A percentile compares a stretch with the other conserved stretches of the same genome.
These are phyloP conservation scores for Nomada hirtipes DNA, from an alignment of 2,888 invertebrate species.

Conservation along the genomic window DNA sequence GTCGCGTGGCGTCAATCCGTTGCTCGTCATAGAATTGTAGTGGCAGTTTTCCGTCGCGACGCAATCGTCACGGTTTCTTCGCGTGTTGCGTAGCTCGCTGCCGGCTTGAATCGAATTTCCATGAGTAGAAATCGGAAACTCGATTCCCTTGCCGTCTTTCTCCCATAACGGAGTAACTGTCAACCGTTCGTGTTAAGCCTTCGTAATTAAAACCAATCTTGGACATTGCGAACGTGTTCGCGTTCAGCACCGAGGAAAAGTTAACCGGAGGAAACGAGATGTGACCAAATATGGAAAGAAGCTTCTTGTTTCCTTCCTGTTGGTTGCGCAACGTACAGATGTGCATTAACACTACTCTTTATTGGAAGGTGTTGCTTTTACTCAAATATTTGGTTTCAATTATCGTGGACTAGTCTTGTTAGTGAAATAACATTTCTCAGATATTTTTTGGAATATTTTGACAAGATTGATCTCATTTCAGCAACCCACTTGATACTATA, in stretches of 20 bases:
- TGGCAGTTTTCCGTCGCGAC: background rate
- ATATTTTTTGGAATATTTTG: too few species aligned
- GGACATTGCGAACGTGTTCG: background rate
- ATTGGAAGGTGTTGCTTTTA: background rate
- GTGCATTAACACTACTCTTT: background rate
- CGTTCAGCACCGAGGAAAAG: background rate
- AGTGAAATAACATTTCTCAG: too few species aligned
- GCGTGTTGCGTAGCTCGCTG: constrained; percentile 16
- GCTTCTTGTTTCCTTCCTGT: constrained; percentile 18
- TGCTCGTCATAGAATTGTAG: constrained; percentile 2
- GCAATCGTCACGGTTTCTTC: constrained; percentile 29
- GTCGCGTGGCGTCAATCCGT: constrained; percentile 8
- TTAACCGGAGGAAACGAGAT: background rate
- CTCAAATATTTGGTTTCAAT: too few species aligned
- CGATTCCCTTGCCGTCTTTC: constrained; percentile 31
- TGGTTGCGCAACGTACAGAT: background rate
- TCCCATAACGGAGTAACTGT: constrained; percentile 29
- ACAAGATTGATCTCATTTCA: too few species aligned
- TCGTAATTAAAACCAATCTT: constrained; percentile 3
- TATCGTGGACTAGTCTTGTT: too few species aligned
- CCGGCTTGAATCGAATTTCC: constrained; percentile 41
- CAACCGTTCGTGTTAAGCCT: background rate
- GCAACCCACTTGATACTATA: too few species aligned
- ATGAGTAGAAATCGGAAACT: constrained; percentile 47
- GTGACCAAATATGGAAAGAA: constrained; percentile 8